phyloP scores from a whole-genome alignment of 2,113 vertebrate genomes.

The Engystomops pustulosus region DNA sequence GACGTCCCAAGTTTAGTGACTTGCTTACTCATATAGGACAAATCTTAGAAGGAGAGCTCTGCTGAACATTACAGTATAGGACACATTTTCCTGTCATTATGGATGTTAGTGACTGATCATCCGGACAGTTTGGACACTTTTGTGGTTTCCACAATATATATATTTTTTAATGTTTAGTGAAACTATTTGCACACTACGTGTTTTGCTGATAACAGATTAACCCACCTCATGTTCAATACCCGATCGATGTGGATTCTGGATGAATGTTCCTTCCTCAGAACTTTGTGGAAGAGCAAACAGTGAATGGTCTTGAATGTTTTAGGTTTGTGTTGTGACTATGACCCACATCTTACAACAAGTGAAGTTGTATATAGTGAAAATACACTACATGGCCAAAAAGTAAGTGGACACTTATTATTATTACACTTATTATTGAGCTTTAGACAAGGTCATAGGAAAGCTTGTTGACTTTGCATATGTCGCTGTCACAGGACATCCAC shows the following conservation, averaged over 20 bases:
- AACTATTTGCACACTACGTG: conserved; percentile 37
- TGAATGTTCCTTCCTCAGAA: not conserved
- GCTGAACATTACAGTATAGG: conserved; percentile 6
- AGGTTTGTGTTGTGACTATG: not conserved
- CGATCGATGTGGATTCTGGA: not conserved
- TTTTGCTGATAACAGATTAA: not conserved
- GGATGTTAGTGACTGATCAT: not conserved
- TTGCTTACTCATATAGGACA: conserved; percentile 73
- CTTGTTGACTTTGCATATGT: not conserved
- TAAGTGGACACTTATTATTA: not conserved
- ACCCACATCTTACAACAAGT: not conserved
- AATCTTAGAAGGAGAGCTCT: conserved; percentile 75
- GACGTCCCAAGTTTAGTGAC: conserved; percentile 75
- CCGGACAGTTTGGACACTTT: not conserved
- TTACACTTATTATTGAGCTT: not conserved
- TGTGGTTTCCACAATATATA: not conserved
- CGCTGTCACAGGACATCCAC: not conserved
- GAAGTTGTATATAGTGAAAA: not conserved
- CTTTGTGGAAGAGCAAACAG: not conserved
- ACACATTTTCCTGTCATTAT: not conserved
- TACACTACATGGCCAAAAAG: not conserved
- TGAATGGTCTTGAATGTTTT: not conserved
- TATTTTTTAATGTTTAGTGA: not conserved
- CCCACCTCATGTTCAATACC: not conserved
- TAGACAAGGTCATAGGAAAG: no score